Percentiles rank a stretch among this genome's conserved stretches.
Conservation (phyloP, 2,113 vertebrate species). For the Actinemys pallida region DNA sequence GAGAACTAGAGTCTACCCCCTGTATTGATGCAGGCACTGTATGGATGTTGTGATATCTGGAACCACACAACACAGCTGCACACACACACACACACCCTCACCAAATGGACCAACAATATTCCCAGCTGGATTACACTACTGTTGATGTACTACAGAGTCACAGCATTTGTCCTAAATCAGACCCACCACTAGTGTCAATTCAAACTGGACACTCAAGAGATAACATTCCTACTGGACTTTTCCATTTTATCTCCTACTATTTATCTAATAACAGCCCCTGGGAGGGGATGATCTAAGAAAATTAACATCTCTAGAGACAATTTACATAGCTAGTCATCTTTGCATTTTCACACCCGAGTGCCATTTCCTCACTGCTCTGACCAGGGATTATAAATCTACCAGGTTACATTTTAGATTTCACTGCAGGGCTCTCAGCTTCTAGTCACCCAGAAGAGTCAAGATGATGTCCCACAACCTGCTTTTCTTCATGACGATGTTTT, state of each 20-base stretch:
- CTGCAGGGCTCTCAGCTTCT: background rate
- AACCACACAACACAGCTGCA: background rate
- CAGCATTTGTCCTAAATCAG: background rate
- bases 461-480: background rate
- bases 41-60: background rate
- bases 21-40: background rate
- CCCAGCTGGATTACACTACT: background rate
- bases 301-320: background rate
- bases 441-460: background rate
- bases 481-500: background rate
- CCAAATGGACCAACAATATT: background rate
- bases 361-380: background rate
- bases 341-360: background rate
- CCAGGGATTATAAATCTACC: background rate
- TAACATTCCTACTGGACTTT: too few species aligned
- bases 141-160: background rate
- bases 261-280: background rate
- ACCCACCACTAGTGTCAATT: background rate
- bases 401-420: background rate
- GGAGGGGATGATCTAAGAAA: background rate
- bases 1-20: too few species aligned
- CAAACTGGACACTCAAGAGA: background rate
- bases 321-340: background rate
- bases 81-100: too few species aligned
- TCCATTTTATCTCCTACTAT: background rate